phyloP scores from a whole-genome alignment of 2,113 vertebrate species.

The Mellivora capensis region DNA sequence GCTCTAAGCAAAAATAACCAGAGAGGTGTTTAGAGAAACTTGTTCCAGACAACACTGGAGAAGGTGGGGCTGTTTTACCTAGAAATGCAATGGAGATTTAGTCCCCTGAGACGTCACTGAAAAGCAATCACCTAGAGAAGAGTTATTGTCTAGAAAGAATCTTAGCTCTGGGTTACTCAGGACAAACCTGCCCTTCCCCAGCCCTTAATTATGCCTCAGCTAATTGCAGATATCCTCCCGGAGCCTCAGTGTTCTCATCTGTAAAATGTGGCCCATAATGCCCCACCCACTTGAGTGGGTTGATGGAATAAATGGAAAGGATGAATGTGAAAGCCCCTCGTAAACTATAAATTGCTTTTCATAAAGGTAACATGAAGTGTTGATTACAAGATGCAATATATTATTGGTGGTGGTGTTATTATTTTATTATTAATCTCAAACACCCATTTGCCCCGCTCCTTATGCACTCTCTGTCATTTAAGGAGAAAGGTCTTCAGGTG shows the following conservation, averaged over 20 bases:
- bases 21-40: neutral
- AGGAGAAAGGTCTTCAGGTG: neutral
- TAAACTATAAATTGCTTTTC: constrained; percentile 27
- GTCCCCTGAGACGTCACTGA: neutral
- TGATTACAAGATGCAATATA: neutral
- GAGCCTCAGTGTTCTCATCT: constrained; percentile 50
- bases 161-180: constrained; percentile 3
- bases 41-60: neutral
- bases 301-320: constrained; percentile 4
- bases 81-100: neutral
- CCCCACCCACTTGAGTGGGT: neutral
- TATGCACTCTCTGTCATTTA: neutral
- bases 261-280: constrained; percentile 30
- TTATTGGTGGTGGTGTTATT: neutral
- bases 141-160: neutral
- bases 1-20: neutral
- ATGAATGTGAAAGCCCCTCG: neutral
- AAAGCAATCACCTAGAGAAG: neutral
- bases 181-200: neutral
- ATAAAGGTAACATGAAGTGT: neutral
- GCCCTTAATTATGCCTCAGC: constrained; percentile 13
- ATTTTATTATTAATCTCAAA: neutral
- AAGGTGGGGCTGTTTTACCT: neutral
- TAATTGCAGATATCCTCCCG: constrained; percentile 1
- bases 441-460: neutral